phyloP scores from a whole-genome alignment of 92 coral and sea anemone genomes.

The Blastomussa wellsi region DNA sequence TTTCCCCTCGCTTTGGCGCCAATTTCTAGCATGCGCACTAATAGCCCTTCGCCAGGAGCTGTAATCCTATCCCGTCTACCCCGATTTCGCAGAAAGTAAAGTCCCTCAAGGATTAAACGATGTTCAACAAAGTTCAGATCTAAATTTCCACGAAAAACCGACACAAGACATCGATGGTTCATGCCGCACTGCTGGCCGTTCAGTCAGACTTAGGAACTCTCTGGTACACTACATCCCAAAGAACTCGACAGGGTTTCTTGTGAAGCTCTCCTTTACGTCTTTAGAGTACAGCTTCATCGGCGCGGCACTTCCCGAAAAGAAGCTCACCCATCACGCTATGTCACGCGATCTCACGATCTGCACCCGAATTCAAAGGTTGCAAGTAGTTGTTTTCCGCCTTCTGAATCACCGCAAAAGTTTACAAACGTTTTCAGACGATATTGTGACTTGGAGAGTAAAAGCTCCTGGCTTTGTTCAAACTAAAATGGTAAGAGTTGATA shows the following conservation, averaged over 20 bases:
- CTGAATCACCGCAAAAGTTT: background rate
- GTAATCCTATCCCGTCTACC: background rate
- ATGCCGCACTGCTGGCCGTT: background rate
- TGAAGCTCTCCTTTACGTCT: background rate
- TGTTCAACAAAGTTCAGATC: background rate
- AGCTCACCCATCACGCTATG: background rate
- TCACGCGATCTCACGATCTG: background rate
- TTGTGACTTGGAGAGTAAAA: background rate
- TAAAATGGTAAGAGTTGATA: background rate
- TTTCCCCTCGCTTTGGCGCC: too few species aligned
- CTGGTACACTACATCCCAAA: background rate
- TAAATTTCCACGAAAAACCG: background rate
- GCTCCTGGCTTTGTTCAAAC: background rate
- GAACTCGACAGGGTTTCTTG: background rate
- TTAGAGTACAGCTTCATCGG: too few species aligned
- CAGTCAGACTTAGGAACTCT: background rate
- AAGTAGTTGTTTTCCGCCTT: background rate
- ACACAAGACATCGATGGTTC: background rate
- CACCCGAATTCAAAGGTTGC: background rate
- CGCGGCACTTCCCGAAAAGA: too few species aligned
- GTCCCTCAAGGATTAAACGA: background rate
- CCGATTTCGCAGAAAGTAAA: background rate
- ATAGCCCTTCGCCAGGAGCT: background rate
- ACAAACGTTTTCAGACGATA: background rate
- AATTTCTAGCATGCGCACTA: too few species aligned